Base-by-base conservation (phyloP, 1,140 invertebrate species). In the Cardiocondyla obscurior region DNA sequence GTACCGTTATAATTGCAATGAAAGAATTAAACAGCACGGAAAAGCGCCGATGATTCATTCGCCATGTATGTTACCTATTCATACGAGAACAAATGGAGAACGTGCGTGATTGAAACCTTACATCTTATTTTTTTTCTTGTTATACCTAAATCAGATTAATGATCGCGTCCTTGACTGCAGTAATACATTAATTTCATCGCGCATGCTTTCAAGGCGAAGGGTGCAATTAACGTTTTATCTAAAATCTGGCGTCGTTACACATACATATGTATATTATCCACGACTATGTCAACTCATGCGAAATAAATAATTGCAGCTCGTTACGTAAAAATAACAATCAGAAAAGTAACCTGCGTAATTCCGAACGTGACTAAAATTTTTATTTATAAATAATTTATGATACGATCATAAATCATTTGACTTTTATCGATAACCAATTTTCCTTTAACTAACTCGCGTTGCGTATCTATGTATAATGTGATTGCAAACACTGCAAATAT, bases 31-130 rank as follows among this genome's bases (percentile, higher is more conserved):
- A 44, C 30, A 39, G n/a, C 25, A 39, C n/a, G 46, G 6, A 79
- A 79, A 79, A 79, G 42, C 16, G 33, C 22, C n/a, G 22, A 12
- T 69, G 74, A 79, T 55, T 79, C 33, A 79, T 69, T 69, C 16
- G 62, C 33, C 62, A 42, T 62, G 46, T 79, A 16, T 7, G 33
- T 67, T 33, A 30, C 12, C 12, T 55, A 64, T 49, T 42, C 14
- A 79, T 33, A 49, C 42, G 22, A 33, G 33, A 55, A 53, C 33
- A 65, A 77, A 67, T 39, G 55, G 36, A 33, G 55, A 67, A 67
- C 53, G 36, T 28, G 46, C 22, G 36, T 53, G 46, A 67, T 69
- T 69, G 16, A 36, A 67, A 25, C 67, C 39, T 53, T 51, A 64
- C 46, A 39, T 51, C 33, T 53, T 22, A 8, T 22, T 65, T 77